phyloP scores from a whole-genome alignment of 2,888 invertebrate genomes.

The Pycnomerus fuliginosus region DNA sequence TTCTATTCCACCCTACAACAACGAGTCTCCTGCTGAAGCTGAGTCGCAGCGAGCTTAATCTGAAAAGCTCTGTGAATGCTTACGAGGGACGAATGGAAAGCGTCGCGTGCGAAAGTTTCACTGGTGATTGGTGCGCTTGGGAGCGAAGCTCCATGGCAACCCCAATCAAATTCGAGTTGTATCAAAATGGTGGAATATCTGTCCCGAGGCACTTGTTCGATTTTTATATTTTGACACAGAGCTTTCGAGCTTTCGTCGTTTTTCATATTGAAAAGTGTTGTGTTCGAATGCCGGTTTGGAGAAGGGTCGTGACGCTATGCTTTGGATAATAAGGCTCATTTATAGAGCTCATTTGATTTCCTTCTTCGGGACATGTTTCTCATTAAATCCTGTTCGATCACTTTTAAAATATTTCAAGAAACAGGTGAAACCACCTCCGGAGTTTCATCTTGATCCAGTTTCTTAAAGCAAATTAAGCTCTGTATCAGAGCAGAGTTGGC shows the following conservation, averaged over 20 bases:
- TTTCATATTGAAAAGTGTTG: constrained; percentile 42
- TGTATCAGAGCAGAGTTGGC: constrained; percentile 8
- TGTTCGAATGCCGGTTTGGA: constrained; percentile 28
- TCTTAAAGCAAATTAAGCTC: constrained; percentile 12
- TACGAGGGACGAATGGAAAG: constrained; percentile 39
- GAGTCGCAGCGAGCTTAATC: constrained; percentile 42
- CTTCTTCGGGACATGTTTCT: constrained; percentile 11
- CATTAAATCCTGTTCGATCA: constrained; percentile 20
- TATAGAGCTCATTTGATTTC: constrained; percentile 28
- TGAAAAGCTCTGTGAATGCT: constrained; percentile 36
- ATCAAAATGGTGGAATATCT: constrained; percentile 51
- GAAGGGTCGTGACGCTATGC: constrained; percentile 20
- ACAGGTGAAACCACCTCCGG: constrained; percentile 7
- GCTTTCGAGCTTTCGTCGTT: constrained; percentile 47
- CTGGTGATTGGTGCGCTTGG: constrained; percentile 47
- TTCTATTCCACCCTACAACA: too few relatives aligned
- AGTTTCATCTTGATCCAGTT: constrained; percentile 6
- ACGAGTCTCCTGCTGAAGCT: too few relatives aligned
- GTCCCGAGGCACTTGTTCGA: constrained; percentile 50
- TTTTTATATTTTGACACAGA: constrained; percentile 52
- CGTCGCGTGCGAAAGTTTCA: constrained; percentile 39
- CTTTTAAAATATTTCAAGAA: neutral
- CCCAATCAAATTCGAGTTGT: constrained; percentile 47
- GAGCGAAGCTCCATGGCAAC: constrained; percentile 50
- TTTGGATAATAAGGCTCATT: constrained; percentile 30